phyloP scores from a whole-genome alignment of 92 coral and sea anemone species.

The Paragorgia papillata region DNA sequence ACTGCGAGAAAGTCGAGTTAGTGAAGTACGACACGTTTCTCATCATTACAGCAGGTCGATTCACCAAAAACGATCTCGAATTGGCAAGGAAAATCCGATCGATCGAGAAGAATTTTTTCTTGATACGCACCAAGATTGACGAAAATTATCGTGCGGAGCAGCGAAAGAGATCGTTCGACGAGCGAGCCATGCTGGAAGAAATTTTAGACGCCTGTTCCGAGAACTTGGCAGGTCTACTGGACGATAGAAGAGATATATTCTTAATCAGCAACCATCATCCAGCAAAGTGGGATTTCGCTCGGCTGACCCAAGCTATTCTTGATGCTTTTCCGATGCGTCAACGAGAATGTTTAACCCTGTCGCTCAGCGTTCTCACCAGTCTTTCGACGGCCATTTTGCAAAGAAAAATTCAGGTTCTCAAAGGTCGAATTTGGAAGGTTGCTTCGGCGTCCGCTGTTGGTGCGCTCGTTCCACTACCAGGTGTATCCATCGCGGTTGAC shows the following conservation, averaged over 20 bases:
- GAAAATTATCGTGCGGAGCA: slow-evolving; percentile 25
- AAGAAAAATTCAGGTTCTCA: slow-evolving; percentile 50
- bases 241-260: slow-evolving; percentile 25
- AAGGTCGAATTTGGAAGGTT: slow-evolving; percentile 52
- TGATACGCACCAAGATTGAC: slow-evolving; percentile 50
- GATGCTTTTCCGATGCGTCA: slow-evolving; percentile 46
- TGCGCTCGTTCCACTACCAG: slow-evolving; percentile 57
- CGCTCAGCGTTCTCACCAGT: slow-evolving; percentile 38
- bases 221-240: slow-evolving; percentile 16
- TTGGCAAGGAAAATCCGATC: slow-evolving; percentile 40
- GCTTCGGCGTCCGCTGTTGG: slow-evolving; percentile 46
- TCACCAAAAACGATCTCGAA: slow-evolving; percentile 42
- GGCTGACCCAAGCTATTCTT: slow-evolving; percentile 53
- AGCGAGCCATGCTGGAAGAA: slow-evolving; percentile 27
- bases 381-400: slow-evolving; percentile 31
- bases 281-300: slow-evolving; percentile 57
- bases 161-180: slow-evolving; percentile 41
- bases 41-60: slow-evolving; percentile 37
- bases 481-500: slow-evolving; percentile 48
- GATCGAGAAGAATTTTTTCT: slow-evolving; percentile 37
- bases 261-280: slow-evolving; percentile 59
- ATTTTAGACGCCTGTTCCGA: slow-evolving; percentile 24
- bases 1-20: slow-evolving; percentile 17
- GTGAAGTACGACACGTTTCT: slow-evolving; percentile 52
- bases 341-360: slow-evolving; percentile 45